Evolutionary conservation across 2,113 vertebrate species (phyloP).

Genomic region (Numenius arquata): DNA sequence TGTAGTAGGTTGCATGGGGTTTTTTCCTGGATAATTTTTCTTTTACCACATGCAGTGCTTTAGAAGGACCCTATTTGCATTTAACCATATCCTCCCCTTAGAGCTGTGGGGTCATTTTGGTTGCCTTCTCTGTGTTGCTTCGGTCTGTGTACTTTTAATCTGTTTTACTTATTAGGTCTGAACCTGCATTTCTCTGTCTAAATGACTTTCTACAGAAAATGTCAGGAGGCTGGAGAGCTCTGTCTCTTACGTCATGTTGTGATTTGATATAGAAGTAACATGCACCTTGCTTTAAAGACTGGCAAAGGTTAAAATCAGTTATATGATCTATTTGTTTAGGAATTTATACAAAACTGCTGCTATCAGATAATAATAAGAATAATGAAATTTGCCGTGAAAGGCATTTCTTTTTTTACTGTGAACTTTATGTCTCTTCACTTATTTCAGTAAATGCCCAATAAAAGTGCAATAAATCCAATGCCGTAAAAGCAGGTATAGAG

Average conservation of each 20-base stretch:
- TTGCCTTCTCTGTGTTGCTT: not conserved
- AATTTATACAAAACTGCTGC: not conserved
- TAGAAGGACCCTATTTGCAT: not conserved
- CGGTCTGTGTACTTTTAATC: not conserved
- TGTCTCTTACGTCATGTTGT: not conserved
- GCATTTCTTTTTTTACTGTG: conserved; percentile 1
- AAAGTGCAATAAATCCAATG: not conserved
- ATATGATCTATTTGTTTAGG: conserved; percentile 24
- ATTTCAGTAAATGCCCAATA: conserved; percentile 11
- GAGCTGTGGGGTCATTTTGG: not conserved
- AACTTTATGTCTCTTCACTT: conserved; percentile 11
- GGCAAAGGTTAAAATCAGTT: not conserved
- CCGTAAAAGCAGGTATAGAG: not conserved
- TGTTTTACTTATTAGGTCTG: not conserved
- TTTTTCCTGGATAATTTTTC: not conserved
- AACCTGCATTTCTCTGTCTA: not conserved
- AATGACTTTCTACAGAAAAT: not conserved
- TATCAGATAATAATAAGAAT: not conserved
- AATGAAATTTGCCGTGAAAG: not conserved
- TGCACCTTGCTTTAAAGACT: not conserved
- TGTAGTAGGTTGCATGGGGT: not conserved
- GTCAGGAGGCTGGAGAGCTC: not conserved
- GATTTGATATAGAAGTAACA: not conserved
- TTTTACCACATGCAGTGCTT: not conserved
- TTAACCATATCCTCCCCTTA: not conserved